Evolutionary conservation across 2,797 vertebrate species (phyloP).

Genomic region (Cyclopterus lumpus): DNA sequence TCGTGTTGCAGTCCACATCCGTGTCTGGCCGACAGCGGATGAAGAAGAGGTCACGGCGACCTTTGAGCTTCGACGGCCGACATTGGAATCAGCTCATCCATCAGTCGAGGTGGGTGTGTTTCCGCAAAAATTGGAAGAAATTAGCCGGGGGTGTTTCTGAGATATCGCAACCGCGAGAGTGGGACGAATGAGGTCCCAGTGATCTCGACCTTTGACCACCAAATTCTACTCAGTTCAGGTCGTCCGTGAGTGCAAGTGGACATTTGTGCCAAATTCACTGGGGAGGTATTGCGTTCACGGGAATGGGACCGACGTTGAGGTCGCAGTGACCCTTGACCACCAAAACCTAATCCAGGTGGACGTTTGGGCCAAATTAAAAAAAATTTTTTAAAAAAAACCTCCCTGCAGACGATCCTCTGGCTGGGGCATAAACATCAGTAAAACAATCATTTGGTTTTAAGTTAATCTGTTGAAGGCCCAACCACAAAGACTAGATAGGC

Average conservation of each 20-base stretch:
- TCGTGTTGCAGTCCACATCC: neutral
- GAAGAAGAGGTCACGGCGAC: neutral
- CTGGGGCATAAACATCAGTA: constrained; percentile 15
- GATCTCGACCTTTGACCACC: neutral
- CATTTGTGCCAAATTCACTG: neutral
- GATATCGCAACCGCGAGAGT: neutral
- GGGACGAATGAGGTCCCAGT: neutral
- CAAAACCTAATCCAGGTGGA: neutral
- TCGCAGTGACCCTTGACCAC: neutral
- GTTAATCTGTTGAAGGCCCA: constrained; percentile 41
- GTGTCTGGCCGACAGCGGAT: neutral
- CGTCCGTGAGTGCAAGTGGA: neutral
- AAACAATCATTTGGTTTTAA: constrained; percentile 39
- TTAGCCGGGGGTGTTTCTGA: neutral
- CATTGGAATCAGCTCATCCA: neutral
- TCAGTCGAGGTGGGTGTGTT: neutral
- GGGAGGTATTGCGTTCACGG: neutral
- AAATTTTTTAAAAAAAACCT: neutral
- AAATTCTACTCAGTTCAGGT: neutral
- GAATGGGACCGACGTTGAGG: neutral
- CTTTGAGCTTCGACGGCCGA: neutral
- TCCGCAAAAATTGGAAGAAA: neutral
- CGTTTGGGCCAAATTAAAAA: neutral
- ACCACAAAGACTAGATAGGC: constrained; percentile 24
- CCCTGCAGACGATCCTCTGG: neutral